Conservation (phyloP, 2,888 invertebrate genomes). For the Cataglyphis cursor region DNA sequence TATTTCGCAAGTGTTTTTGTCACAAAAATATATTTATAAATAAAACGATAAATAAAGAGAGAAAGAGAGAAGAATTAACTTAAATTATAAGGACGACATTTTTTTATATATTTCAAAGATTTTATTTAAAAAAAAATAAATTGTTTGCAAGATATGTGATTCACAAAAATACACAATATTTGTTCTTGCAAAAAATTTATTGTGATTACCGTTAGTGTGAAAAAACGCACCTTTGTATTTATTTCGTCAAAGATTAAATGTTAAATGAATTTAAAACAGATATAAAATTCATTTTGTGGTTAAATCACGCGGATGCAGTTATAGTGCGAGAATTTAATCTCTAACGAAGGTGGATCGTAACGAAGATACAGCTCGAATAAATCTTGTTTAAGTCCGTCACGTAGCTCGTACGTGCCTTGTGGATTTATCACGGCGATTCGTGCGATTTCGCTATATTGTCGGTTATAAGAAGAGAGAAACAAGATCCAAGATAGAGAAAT, state of each 20-base stretch:
- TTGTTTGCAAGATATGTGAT: neutral
- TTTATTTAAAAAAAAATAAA: neutral
- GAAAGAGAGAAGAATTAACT: neutral
- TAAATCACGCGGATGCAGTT: conserved; percentile 12
- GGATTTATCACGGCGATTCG: conserved; percentile 59
- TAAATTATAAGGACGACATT: neutral
- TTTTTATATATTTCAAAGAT: neutral
- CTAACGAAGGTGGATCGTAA: conserved; percentile 37
- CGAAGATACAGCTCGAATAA: conserved; percentile 58
- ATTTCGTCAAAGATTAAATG: no score
- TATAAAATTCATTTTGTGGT: neutral
- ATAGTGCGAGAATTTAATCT: conserved; percentile 18
- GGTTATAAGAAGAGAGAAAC: conserved; percentile 17
- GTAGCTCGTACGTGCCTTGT: conserved; percentile 67
- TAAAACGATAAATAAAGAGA: neutral
- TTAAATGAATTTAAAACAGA: neutral
- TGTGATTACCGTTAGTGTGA: neutral
- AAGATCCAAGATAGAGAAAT: neutral
- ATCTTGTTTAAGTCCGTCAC: conserved; percentile 63
- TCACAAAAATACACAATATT: neutral
- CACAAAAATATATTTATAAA: neutral
- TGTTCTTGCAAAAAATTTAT: neutral
- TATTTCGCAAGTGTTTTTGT: neutral
- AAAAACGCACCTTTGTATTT: neutral
- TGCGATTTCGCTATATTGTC: conserved; percentile 53